Conservation (phyloP, 2,888 invertebrate species). For the Caenorhabditis virilis region DNA sequence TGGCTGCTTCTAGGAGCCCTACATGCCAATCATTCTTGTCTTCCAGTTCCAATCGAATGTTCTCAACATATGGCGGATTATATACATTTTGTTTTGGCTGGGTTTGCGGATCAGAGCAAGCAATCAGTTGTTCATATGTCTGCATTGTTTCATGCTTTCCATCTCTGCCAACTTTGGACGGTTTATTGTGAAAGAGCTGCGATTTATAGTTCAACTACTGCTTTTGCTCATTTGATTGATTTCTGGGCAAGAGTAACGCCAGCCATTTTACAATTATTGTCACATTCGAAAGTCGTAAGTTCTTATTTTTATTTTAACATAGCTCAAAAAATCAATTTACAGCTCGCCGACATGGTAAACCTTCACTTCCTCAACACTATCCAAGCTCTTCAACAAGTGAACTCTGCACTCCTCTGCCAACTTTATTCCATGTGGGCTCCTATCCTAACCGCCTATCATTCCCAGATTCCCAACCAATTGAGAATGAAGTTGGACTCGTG, state of each 20-base stretch:
- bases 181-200: slow-evolving; percentile 84
- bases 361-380: slow-evolving; percentile 91
- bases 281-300: slow-evolving; percentile 86
- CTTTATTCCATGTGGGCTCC: slow-evolving; percentile 89
- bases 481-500: slow-evolving; percentile 78
- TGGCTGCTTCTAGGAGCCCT: slow-evolving; percentile 96
- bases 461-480: slow-evolving; percentile 74
- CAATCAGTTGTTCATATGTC: slow-evolving; percentile 91
- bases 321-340: slow-evolving; percentile 40
- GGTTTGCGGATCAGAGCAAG: slow-evolving; percentile 86
- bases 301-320: too few relatives aligned
- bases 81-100: slow-evolving; percentile 91
- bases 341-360: slow-evolving; percentile 97
- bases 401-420: slow-evolving; percentile 61
- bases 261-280: slow-evolving; percentile 87
- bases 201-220: slow-evolving; percentile 42
- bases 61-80: slow-evolving; percentile 96
- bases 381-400: slow-evolving; percentile 84
- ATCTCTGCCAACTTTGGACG: slow-evolving; percentile 97
- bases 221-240: slow-evolving; percentile 77
- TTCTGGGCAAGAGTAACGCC: slow-evolving; percentile 99
- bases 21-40: slow-evolving; percentile 72
- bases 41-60: slow-evolving; percentile 92
- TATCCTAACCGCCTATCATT: slow-evolving; percentile 87
- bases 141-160: slow-evolving; percentile 93